phyloP scores from a whole-genome alignment of 2,888 invertebrate species.

The Tenthredo mesomela region DNA sequence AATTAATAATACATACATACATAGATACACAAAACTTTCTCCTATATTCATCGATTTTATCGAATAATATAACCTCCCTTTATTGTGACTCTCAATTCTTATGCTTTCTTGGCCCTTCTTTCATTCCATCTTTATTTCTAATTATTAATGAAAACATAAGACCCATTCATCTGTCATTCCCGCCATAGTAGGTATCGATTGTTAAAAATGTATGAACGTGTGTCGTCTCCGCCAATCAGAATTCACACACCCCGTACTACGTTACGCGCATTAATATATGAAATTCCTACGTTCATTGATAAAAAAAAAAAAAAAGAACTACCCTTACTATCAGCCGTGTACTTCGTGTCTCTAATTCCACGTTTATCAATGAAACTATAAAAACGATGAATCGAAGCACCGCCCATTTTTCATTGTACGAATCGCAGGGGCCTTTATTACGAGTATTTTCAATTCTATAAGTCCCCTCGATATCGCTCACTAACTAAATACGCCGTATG shows the following conservation, averaged over 20 bases:
- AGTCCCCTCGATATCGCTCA: not conserved
- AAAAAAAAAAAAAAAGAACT: not conserved
- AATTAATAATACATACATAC: not conserved
- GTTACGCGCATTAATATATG: not conserved
- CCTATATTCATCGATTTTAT: not conserved
- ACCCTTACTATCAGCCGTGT: not conserved
- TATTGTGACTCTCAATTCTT: not conserved
- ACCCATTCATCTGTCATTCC: constrained; percentile 1
- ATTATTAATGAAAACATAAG: not conserved
- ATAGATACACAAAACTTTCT: not conserved
- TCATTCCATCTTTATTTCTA: not conserved
- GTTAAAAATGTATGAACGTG: too few species aligned
- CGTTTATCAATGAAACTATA: not conserved
- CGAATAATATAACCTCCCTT: not conserved
- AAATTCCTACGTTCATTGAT: not conserved
- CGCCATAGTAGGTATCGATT: not conserved
- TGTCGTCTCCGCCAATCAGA: not conserved
- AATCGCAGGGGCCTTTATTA: not conserved
- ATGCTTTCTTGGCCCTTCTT: not conserved
- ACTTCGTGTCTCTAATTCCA: not conserved
- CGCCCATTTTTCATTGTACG: not conserved
- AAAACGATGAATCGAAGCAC: not conserved
- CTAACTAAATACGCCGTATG: not conserved
- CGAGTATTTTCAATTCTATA: not conserved
- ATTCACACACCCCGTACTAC: not conserved